These are phyloP conservation scores for Cygnus olor DNA, from an alignment of 2,797 vertebrate species.

Conservation along the genomic window DNA sequence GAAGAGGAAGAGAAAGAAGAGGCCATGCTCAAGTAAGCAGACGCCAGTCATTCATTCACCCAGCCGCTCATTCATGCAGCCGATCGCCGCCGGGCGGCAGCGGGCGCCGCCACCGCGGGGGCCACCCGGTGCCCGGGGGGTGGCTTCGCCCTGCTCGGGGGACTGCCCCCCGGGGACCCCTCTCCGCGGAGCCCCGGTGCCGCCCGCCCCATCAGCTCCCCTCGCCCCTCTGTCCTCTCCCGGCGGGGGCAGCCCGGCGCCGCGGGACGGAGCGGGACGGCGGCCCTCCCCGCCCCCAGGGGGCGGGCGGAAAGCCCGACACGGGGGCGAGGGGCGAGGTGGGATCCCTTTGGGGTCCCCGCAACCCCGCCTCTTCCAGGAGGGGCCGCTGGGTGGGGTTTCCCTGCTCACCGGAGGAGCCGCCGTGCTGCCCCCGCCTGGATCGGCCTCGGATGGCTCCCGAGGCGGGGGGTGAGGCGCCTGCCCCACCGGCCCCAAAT, in stretches of 20 bases:
- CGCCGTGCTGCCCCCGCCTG: slow-evolving; percentile 58
- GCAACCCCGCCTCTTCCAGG: slow-evolving; percentile 39
- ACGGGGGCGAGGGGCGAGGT: slow-evolving; percentile 17
- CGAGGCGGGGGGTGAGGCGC: not conserved
- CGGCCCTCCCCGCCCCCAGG: not conserved
- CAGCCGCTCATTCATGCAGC: slow-evolving; percentile 46
- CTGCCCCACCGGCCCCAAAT: not conserved
- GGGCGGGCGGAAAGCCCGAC: not conserved
- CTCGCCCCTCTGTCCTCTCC: not conserved
- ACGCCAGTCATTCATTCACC: slow-evolving; percentile 64
- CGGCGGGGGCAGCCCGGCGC: not conserved
- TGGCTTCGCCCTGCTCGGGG: not conserved
- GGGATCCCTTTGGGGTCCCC: slow-evolving; percentile 50
- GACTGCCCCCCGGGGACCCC: not conserved
- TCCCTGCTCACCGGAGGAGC: slow-evolving; percentile 27
- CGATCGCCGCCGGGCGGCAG: not conserved
- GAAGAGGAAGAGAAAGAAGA: slow-evolving; percentile 98
- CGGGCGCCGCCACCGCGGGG: slow-evolving; percentile 5
- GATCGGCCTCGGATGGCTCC: not conserved
- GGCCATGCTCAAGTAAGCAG: slow-evolving; percentile 97
- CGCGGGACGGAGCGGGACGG: not conserved
- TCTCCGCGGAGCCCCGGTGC: not conserved
- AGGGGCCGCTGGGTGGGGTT: slow-evolving; percentile 64
- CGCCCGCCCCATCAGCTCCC: not conserved
- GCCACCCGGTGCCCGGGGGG: not conserved